Percentiles rank a stretch among this genome's conserved stretches.
phyloP scores from a whole-genome alignment of 1,140 invertebrate genomes.

The Ostrea denselamellosa region DNA sequence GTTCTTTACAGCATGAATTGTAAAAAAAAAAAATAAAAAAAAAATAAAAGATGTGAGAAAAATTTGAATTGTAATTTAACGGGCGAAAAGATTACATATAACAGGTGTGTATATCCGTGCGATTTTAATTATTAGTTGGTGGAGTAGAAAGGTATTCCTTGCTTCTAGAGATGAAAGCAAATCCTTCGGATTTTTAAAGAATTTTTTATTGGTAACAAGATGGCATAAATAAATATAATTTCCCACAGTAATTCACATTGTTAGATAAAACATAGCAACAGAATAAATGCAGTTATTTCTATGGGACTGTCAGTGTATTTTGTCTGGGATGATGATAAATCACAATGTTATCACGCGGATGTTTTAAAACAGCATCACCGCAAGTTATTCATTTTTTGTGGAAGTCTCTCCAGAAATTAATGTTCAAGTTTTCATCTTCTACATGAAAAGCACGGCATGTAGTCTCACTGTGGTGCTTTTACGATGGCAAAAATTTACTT shows the following conservation, averaged over 20 bases:
- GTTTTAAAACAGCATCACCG: background rate
- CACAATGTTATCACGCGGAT: background rate
- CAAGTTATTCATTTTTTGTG: background rate
- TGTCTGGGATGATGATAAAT: background rate
- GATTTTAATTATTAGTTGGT: too few species aligned
- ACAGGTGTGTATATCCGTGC: too few species aligned
- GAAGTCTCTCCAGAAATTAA: conserved; percentile 5
- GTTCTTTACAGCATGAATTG: too few species aligned
- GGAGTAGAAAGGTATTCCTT: too few species aligned
- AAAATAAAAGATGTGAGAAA: too few species aligned
- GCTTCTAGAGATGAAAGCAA: background rate
- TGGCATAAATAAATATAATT: conserved; percentile 37
- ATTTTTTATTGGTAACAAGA: conserved; percentile 36
- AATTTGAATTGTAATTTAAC: too few species aligned
- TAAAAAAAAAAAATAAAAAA: too few species aligned
- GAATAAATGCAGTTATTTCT: background rate
- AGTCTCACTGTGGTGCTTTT: background rate
- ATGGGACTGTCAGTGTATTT: background rate
- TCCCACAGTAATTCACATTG: background rate
- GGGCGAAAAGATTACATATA: too few species aligned
- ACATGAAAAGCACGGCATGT: background rate
- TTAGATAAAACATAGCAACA: conserved; percentile 14
- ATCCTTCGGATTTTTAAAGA: background rate
- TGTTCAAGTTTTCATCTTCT: background rate
- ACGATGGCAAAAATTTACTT: conserved; percentile 24